phyloP scores from a whole-genome alignment of 2,113 vertebrate species.

The Pelvicachromis taeniatus region DNA sequence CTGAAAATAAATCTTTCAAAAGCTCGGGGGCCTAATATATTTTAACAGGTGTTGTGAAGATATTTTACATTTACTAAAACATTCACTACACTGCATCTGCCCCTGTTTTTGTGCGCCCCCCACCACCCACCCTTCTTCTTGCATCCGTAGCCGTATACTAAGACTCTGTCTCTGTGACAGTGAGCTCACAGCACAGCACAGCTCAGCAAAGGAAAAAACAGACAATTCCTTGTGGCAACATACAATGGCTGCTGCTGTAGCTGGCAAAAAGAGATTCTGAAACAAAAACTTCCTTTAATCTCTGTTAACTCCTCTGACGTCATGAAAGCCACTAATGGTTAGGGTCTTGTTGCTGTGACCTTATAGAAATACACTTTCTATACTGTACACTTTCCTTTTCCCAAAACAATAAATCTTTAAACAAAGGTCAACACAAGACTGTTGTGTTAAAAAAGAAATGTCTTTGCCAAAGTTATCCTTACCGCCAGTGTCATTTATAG shows the following conservation, averaged over 20 bases:
- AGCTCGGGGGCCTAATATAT: conserved; percentile 19
- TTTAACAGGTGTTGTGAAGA: conserved; percentile 17
- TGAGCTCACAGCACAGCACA: not conserved
- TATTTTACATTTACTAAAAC: conserved; percentile 25
- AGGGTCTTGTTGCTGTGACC: not conserved
- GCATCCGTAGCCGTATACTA: not conserved
- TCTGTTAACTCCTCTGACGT: not conserved
- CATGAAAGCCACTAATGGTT: not conserved
- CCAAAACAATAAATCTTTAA: not conserved
- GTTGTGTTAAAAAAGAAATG: not conserved
- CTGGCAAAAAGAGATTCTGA: not conserved
- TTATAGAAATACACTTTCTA: too few relatives aligned
- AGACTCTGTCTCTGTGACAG: not conserved
- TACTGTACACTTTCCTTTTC: not conserved
- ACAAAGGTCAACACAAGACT: not conserved
- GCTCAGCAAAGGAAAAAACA: conserved; percentile 5
- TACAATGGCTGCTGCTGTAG: conserved; percentile 16
- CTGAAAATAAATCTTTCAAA: conserved; percentile 10
- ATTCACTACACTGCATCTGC: not conserved
- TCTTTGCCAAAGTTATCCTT: not conserved
- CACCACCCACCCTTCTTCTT: not conserved
- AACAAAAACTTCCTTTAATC: not conserved
- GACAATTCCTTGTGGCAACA: not conserved
- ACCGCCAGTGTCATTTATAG: not conserved
- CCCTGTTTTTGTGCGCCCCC: not conserved